Evolutionary conservation across 1,140 invertebrate species (phyloP).

Genomic region (silkworm (Bombyx mori)): ASM3026992v2 NC_085131.1:6707501-6708000

Average conservation of each 20-base stretch:
- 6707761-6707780: slow-evolving; percentile 95
- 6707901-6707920: slow-evolving; percentile 78
- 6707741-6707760: slow-evolving; percentile 80
- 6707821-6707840: slow-evolving; percentile 84
- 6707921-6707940: slow-evolving; percentile 43
- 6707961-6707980: slow-evolving; percentile 60
- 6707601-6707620: background rate
- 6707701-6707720: background rate
- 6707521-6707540: slow-evolving; percentile 71
- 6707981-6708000: slow-evolving; percentile 80
- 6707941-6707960: slow-evolving; percentile 76
- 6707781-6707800: slow-evolving; percentile 96
- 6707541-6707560: slow-evolving; percentile 82
- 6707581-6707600: slow-evolving; percentile 83
- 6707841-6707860: slow-evolving; percentile 82
- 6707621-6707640: no score
- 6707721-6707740: slow-evolving; percentile 43
- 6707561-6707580: slow-evolving; percentile 90
- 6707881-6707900: slow-evolving; percentile 81
- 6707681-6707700: background rate
- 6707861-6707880: slow-evolving; percentile 91
- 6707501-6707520: slow-evolving; percentile 26
- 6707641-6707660: no score
- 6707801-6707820: slow-evolving; percentile 89
- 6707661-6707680: no score